A percentile compares a stretch with the other conserved stretches of the same genome.
These are phyloP conservation scores for Zosterops japonicus DNA, from an alignment of 2,113 vertebrate genomes.

Conservation along the genomic window DNA sequence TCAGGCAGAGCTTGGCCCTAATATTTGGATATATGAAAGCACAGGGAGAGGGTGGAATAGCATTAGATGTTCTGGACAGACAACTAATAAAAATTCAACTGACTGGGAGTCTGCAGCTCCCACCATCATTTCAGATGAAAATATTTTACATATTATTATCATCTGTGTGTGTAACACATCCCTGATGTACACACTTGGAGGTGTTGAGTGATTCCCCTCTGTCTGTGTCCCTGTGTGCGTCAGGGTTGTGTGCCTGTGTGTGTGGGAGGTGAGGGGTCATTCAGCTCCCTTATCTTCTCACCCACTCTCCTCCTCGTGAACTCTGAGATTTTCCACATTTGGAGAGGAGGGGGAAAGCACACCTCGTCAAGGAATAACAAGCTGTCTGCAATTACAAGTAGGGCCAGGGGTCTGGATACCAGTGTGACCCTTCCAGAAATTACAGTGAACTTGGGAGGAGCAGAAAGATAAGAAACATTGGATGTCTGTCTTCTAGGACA, in stretches of 20 bases:
- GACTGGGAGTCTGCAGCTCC: neutral
- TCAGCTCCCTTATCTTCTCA: constrained; percentile 61
- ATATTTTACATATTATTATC: constrained; percentile 33
- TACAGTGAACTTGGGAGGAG: neutral
- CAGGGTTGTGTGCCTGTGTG: neutral
- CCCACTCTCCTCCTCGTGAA: constrained; percentile 30
- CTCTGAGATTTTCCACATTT: constrained; percentile 52
- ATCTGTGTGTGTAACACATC: constrained; percentile 19
- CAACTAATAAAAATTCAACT: neutral
- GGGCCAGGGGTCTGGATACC: neutral
- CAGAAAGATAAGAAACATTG: neutral
- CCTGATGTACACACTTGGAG: constrained; percentile 13
- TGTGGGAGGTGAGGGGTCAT: constrained; percentile 39
- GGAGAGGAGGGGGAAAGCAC: constrained; percentile 1
- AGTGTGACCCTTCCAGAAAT: neutral
- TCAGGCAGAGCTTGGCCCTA: neutral
- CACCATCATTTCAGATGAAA: constrained; percentile 23
- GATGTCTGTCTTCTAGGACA: neutral
- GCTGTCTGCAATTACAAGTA: constrained; percentile 1
- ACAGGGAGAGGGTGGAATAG: neutral
- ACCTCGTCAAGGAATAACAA: constrained; percentile 8
- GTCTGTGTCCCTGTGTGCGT: neutral
- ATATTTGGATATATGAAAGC: neutral
- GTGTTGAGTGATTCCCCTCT: constrained; percentile 38
- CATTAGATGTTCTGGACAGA: neutral